A percentile compares a stretch with the other conserved stretches of the same genome.
phyloP scores from a whole-genome alignment of 2,888 invertebrate species.

The Nebria brevicollis region DNA sequence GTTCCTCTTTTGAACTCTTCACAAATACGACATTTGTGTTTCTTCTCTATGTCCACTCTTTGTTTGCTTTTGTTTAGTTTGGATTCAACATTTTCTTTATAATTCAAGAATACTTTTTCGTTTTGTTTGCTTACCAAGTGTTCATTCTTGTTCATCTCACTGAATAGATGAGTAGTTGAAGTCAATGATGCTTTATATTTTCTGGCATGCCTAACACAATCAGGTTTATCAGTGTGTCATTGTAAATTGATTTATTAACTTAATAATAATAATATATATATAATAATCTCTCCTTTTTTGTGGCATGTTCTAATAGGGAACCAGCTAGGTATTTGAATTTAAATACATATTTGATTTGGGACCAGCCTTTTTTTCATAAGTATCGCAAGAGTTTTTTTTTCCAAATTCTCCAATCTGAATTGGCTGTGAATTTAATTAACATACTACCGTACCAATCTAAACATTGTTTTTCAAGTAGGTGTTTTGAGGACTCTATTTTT shows the following conservation, averaged over 20 bases:
- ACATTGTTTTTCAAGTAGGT: slow-evolving; percentile 42
- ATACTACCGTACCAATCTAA: slow-evolving; percentile 46
- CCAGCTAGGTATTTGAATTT: no score
- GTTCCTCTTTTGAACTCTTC: slow-evolving; percentile 22
- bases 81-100: slow-evolving; percentile 46
- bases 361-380: slow-evolving; percentile 48
- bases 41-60: slow-evolving; percentile 23
- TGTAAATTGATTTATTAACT: slow-evolving; percentile 26
- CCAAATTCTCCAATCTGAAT: slow-evolving; percentile 44
- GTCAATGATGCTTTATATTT: slow-evolving; percentile 25
- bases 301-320: slow-evolving; percentile 37
- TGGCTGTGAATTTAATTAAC: no score
- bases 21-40: slow-evolving; percentile 33
- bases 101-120: no score
- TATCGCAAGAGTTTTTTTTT: slow-evolving; percentile 47
- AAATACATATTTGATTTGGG: slow-evolving; percentile 41
- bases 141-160: slow-evolving; percentile 15
- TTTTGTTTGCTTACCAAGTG: slow-evolving; percentile 11
- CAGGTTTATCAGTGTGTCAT: slow-evolving; percentile 31
- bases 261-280: no score
- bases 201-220: slow-evolving; percentile 28
- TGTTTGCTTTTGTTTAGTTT: slow-evolving; percentile 35
- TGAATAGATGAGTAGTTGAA: slow-evolving; percentile 13
- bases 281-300: slow-evolving; percentile 38
- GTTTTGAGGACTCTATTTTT: slow-evolving; percentile 44